A percentile compares a stretch with the other conserved stretches of the same genome.
These are phyloP conservation scores for Carapus acus DNA, from an alignment of 2,797 vertebrate genomes.

Conservation along the genomic window DNA sequence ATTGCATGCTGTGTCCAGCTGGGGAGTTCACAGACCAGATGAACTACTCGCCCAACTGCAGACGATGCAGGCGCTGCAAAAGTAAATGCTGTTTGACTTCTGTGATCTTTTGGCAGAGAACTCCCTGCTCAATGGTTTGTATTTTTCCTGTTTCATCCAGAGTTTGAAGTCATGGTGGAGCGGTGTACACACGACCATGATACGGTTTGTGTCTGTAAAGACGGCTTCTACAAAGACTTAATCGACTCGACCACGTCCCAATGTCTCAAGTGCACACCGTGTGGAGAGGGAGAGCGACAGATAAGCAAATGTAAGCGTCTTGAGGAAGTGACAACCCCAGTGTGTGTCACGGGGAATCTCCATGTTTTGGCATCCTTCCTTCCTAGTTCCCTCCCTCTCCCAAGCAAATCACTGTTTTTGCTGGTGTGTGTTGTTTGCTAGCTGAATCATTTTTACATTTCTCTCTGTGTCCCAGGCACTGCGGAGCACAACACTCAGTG, in stretches of 20 bases:
- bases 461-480: conserved; percentile 49
- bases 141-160: conserved; percentile 1
- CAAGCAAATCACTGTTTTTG: too few species aligned
- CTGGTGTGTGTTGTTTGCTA: not conserved
- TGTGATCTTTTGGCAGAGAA: not conserved
- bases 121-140: too few species aligned
- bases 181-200: not conserved
- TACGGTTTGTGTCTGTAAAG: conserved; percentile 52
- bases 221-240: conserved; percentile 4
- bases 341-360: not conserved
- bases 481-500: conserved; percentile 47
- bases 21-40: conserved; percentile 27
- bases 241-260: conserved; percentile 9
- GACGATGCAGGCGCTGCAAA: conserved; percentile 9
- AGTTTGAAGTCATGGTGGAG: fast-evolving
- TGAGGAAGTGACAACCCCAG: not conserved
- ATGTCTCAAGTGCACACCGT: conserved; percentile 46
- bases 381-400: not conserved
- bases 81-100: conserved; percentile 35
- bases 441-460: conserved; percentile 8
- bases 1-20: conserved; percentile 25
- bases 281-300: conserved; percentile 27
- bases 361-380: not conserved
- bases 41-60: conserved; percentile 43
- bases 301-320: conserved; percentile 52